Percentiles rank a stretch among this genome's conserved stretches.
Conservation (phyloP, 1,140 invertebrate species). For the Anagrus nilaparvatae region DNA sequence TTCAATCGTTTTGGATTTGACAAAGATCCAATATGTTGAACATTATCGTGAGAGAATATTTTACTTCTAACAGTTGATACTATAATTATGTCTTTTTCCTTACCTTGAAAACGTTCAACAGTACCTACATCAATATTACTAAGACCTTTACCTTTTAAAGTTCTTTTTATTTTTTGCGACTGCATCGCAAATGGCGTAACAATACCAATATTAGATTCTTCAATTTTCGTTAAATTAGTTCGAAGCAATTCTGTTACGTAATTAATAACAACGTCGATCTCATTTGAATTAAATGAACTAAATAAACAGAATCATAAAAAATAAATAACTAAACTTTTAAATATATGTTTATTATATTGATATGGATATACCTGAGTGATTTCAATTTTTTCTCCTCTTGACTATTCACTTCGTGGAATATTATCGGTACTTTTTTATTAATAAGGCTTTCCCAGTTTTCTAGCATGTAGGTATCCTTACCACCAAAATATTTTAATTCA, state of each 20-base stretch:
- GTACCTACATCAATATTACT: slow-evolving; percentile 53
- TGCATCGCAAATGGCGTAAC: slow-evolving; percentile 75
- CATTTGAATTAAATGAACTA: slow-evolving; percentile 64
- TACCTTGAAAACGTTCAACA: slow-evolving; percentile 79
- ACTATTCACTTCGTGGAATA: slow-evolving; percentile 55
- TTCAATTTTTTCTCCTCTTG: slow-evolving; percentile 23
- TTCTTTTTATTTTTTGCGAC: slow-evolving; percentile 45
- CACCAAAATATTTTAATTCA: slow-evolving; percentile 35
- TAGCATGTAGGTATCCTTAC: slow-evolving; percentile 20
- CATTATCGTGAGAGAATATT: slow-evolving; percentile 37
- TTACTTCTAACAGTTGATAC: slow-evolving; percentile 65
- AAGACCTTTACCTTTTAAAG: slow-evolving; percentile 25
- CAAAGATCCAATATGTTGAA: slow-evolving; percentile 58
- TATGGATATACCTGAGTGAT: slow-evolving; percentile 16
- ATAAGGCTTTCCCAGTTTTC: slow-evolving; percentile 31
- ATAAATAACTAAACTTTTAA: slow-evolving; percentile 4
- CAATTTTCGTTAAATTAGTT: slow-evolving; percentile 37
- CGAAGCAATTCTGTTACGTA: slow-evolving; percentile 46
- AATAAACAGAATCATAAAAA: slow-evolving; percentile 20
- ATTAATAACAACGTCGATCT: slow-evolving; percentile 48
- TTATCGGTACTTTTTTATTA: slow-evolving; percentile 49
- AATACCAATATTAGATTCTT: slow-evolving; percentile 61
- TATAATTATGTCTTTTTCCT: slow-evolving; percentile 70
- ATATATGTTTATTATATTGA: slow-evolving; percentile 2
- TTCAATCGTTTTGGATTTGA: slow-evolving; percentile 68